Evolutionary conservation across 1,140 invertebrate genomes (phyloP), one percentile per base, ranked within the genome.

Genomic region (Drosophila ercepeae): DNA sequence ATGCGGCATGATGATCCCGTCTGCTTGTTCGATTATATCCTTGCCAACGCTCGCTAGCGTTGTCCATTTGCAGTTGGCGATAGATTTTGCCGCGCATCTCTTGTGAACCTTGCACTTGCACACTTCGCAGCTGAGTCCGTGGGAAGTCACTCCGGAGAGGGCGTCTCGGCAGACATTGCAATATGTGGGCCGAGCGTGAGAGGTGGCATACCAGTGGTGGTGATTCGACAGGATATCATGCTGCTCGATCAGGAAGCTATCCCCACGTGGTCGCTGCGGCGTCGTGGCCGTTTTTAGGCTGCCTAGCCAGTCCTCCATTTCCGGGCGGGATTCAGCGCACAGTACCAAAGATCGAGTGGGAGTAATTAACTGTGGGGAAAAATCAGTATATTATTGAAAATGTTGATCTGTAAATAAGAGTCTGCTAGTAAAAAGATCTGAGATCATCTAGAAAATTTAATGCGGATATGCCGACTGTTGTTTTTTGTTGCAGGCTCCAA

Each of bases 21-120:
- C 97, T 60, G 95, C 93, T 86, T 98, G 97, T 90, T 98, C 97
- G 48, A 98, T 97, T 65, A 98, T 97, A 72, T 98, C 96, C 84
- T 97, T 96, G 21, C 97, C 97, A 57, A 99, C 95, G 19, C 96
- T 97, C 13, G 97, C 96, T 58, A 98, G 92, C 41, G 97, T 98
- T 58, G 97, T 99, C 98, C 98, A 99, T 91, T 99, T 99, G 70
- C 98, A 99, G 84, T 97, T 98, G 74, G 96, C 96, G 78, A 97
- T 95, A 50, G 97, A 97, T 92, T 98, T 97, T 32, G 95, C 93
- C 0, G 97, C 97, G 92, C 98, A 99, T 53, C 96, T 92, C 92
- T 99, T 99, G 92, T 99, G 98, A 23, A 97, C 96, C 92, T 99
- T 99, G 92, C 96, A 97, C 93, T 99, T 99, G 94, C 98, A 99